Conservation (phyloP, 2,888 invertebrate genomes). For the Penaeus monodon region DNA sequence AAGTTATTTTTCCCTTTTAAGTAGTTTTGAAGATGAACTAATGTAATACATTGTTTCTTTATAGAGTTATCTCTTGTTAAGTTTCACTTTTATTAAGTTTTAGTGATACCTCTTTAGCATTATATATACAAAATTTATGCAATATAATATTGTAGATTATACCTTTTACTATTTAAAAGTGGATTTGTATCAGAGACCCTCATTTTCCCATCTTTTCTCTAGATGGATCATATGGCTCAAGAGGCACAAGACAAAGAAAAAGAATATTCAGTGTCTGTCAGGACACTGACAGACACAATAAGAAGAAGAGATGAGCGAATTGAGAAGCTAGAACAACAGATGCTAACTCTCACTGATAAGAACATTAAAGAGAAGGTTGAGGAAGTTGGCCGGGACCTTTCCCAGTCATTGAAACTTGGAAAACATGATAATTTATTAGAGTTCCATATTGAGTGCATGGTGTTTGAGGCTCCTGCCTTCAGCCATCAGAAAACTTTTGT, state of each 20-base stretch:
- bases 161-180: too few relatives aligned
- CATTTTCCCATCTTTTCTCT: background rate
- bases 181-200: background rate
- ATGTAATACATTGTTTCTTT: background rate
- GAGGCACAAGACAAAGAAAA: slow-evolving; percentile 33
- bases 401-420: slow-evolving; percentile 49
- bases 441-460: slow-evolving; percentile 51
- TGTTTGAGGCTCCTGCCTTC: slow-evolving; percentile 41
- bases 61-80: background rate
- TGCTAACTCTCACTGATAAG: slow-evolving; percentile 38
- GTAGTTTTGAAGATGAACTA: background rate
- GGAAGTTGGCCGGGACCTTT: slow-evolving; percentile 12
- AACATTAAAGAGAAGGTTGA: slow-evolving; percentile 22
- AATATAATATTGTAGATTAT: too few relatives aligned
- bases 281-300: slow-evolving; percentile 31
- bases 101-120: too few relatives aligned
- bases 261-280: slow-evolving; percentile 1
- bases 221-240: slow-evolving; percentile 34
- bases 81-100: background rate
- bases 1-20: background rate
- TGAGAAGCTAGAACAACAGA: slow-evolving; percentile 44
- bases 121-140: too few relatives aligned
- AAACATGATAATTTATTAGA: slow-evolving; percentile 62
- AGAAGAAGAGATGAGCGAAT: slow-evolving; percentile 31
- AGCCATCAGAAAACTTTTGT: slow-evolving; percentile 60